Evolutionary conservation across 2,888 invertebrate genomes (phyloP), one percentile per base, ranked within the genome.

Genomic region (Heteropelma amictum): DNA sequence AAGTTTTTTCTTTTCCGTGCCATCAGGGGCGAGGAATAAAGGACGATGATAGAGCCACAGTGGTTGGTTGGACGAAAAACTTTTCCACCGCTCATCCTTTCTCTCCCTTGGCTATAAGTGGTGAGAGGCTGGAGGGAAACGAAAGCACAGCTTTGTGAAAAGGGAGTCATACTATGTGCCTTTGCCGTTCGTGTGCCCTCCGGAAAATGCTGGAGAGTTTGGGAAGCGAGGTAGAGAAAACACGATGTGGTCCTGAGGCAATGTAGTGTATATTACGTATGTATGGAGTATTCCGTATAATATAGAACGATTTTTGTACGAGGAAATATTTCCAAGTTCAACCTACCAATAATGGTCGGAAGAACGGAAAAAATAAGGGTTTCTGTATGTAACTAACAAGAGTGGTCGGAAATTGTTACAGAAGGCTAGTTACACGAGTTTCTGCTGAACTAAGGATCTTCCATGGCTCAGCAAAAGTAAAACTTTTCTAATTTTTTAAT

Each of bases 111-210:
- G 19, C 42, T 40, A 42, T 23, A 58, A 26, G 28, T 10, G 14
- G 8, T 19, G 5, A 40, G 38, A 38, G 12, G 38, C 14, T 38
- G 17, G 12, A 6, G 33, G 6, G 14, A 23, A 10, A 26, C 28
- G 21, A 23, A 49, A 63, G 35, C 23, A 49, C 12, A 63, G 49
- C 35, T 35, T 63, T 19, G 49, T 30, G 35, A 49, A 49, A 63
- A 49, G 33, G 49, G 47, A 30, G 33, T 63, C 26, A 26, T n/a
- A n/a, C n/a, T 49, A 35, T 63, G 26, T 49, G 49, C n/a, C 33
- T 63, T 63, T 49, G 63, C 49, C 17, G 61, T 10, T 23, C 21
- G 10, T 30, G 14, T 61, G 35, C 47, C 23, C 49, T 49, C 49
- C 63, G 14, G 38, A 49, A 17, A 49, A 35, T 63, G n/a, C 33